Base-by-base conservation (phyloP, 2,888 invertebrate species). In the Argyresthia goedartella region DNA sequence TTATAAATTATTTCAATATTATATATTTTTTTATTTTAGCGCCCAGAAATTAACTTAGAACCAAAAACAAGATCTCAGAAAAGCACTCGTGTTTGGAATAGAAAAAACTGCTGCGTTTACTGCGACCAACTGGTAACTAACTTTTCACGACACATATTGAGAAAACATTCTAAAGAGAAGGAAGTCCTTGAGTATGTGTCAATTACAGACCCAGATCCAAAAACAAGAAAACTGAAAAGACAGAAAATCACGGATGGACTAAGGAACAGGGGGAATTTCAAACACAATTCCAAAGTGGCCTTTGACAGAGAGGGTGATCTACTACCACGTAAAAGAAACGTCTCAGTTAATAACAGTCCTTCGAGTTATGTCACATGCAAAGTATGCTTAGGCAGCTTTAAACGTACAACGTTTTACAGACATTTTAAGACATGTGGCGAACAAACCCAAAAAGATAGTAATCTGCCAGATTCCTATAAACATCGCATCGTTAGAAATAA, bases 361-460 rank as follows among this genome's bases (percentile, higher is more conserved):
- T 51, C 45, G 8, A 14, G 8, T 15, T 35, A 13, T 49, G 51
- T 47, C 11, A 50, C 52, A 10, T 56, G 55, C 36, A 56, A 49
- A 34, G 52, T 4, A 7, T 56, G 54, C 46, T 47, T 56, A 35
- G 55, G 53, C 1, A 56, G 54, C 16, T 56, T 50, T n/a, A 56
- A 52, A 56, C 44, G 54, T 2, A 43, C 50, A 10, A 45, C 52
- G 1, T 56, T 56, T 50, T 54, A 41, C 49, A 54, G 52, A 53
- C 54, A 56, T 54, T 52, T 47, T 15, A 56, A 52, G 46, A 54
- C 47, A 7, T 56, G 56, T 41, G 41, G 11, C 25, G 25, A 25
- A 25, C 25, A 25, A 25, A 25, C 25, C 25, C 25, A 25, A 25
- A 25, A 15, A 34, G 35, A 39, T 14, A 14, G 36, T 51, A 39